Evolutionary conservation across 2,113 vertebrate species (phyloP).

Genomic region (Hippopotamus amphibius): DNA sequence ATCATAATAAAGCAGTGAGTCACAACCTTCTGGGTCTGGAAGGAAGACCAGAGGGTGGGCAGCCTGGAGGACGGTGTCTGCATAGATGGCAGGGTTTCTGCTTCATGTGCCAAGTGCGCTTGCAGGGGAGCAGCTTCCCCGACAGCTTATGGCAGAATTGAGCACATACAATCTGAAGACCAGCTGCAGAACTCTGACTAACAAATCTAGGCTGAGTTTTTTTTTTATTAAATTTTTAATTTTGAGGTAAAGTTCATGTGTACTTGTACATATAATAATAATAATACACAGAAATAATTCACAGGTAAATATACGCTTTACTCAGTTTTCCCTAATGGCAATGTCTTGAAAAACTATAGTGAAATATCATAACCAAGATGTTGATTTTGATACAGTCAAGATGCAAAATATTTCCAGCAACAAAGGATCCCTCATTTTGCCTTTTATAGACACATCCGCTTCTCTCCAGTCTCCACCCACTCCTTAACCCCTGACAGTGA

Average conservation of each 20-base stretch:
- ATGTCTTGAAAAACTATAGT: background rate
- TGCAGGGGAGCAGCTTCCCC: background rate
- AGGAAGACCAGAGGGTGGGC: background rate
- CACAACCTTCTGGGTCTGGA: background rate
- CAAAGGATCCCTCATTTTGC: background rate
- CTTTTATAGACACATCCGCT: background rate
- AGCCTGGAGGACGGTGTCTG: background rate
- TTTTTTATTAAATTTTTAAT: background rate
- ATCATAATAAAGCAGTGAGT: constrained; percentile 61
- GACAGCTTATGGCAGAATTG: background rate
- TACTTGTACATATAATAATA: background rate
- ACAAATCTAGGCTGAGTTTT: background rate
- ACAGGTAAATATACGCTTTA: background rate
- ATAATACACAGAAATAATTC: no score
- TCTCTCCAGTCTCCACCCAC: background rate
- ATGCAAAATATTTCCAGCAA: background rate
- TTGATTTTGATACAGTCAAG: background rate
- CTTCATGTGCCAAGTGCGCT: background rate
- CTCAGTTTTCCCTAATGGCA: background rate
- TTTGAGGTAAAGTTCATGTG: background rate
- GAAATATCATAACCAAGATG: background rate
- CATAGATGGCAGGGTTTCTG: constrained; percentile 26
- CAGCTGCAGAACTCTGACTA: background rate
- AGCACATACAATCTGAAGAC: background rate
- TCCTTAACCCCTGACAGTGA: background rate